A percentile compares a stretch with the other conserved stretches of the same genome.
Conservation (phyloP, 1,140 invertebrate genomes). For the Psilanteris sp. region DNA sequence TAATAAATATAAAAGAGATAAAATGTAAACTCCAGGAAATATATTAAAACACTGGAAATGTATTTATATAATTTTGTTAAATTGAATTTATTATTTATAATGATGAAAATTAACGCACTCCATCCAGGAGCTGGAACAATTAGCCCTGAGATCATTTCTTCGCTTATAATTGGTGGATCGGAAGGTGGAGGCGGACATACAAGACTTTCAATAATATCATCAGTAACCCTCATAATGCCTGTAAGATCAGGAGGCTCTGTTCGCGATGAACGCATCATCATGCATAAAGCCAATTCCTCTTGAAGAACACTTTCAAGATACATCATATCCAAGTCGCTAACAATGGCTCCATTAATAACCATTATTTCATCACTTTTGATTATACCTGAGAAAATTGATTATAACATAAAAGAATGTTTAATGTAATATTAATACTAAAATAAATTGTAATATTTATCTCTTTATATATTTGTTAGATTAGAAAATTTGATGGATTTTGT, state of each 20-base stretch:
- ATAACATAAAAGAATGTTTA: too few species aligned
- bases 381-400: too few species aligned
- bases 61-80: too few species aligned
- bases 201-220: constrained; percentile 96
- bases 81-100: too few species aligned
- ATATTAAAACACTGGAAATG: too few species aligned
- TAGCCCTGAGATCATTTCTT: constrained; percentile 96
- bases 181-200: constrained; percentile 97
- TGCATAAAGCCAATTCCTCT: constrained; percentile 96
- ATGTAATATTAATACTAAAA: too few species aligned
- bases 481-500: too few species aligned
- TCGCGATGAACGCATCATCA: constrained; percentile 98
- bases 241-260: constrained; percentile 94
- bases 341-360: constrained; percentile 98
- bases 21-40: too few species aligned
- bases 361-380: constrained; percentile 99
- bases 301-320: constrained; percentile 97
- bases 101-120: too few species aligned
- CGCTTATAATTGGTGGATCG: constrained; percentile 93
- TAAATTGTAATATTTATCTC: too few species aligned
- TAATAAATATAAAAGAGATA: too few species aligned
- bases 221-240: constrained; percentile 89
- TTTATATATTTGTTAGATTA: too few species aligned
- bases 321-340: constrained; percentile 99
- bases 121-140: constrained; percentile 97